Percentiles rank a stretch among this genome's conserved stretches.
phyloP scores from a whole-genome alignment of 2,797 vertebrate genomes.

The Potorous gilbertii region DNA sequence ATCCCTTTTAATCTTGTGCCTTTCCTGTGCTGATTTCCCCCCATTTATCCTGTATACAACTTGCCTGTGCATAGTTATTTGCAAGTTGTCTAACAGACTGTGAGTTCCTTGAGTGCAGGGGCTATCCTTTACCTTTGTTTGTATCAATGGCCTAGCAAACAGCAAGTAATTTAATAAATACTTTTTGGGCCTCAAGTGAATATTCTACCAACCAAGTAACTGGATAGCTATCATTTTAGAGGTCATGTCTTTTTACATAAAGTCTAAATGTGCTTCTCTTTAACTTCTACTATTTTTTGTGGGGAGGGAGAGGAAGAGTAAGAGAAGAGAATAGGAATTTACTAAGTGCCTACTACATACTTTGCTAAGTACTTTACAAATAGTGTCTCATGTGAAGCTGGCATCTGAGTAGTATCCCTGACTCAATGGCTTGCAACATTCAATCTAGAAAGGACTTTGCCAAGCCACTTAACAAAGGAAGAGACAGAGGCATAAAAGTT shows the following conservation, averaged over 20 bases:
- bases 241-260: neutral
- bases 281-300: neutral
- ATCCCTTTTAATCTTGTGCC: neutral
- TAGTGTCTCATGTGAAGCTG: neutral
- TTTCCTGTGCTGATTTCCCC: neutral
- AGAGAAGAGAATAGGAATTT: neutral
- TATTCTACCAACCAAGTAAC: neutral
- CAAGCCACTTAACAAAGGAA: neutral
- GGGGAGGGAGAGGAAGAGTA: neutral
- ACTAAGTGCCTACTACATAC: conserved; percentile 14
- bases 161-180: no score
- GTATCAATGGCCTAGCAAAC: neutral
- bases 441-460: neutral
- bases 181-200: neutral
- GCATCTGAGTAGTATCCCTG: neutral
- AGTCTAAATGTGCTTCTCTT: neutral
- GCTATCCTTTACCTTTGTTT: neutral
- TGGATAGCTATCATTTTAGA: neutral
- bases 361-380: conserved; percentile 5
- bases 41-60: neutral
- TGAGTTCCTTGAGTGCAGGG: neutral
- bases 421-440: neutral
- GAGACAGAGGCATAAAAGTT: neutral
- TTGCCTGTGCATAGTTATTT: neutral
- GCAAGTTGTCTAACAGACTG: neutral